These are phyloP conservation scores for Pogonomyrmex californicus DNA, from an alignment of 1,140 invertebrate genomes.

Conservation along the genomic window DNA sequence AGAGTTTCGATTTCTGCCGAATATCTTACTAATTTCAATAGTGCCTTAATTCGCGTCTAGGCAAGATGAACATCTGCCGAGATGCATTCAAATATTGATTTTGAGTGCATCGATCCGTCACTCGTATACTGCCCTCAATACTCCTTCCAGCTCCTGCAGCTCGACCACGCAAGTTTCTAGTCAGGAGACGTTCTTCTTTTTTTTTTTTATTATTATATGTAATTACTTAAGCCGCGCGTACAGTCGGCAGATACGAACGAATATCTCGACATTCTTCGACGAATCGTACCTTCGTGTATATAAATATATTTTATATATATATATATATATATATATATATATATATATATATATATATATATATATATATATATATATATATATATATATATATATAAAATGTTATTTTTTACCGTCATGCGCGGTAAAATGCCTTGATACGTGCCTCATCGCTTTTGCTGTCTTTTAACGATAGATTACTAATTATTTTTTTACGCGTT, in stretches of 20 bases:
- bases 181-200: constrained; percentile 83
- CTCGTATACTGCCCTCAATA: constrained; percentile 82
- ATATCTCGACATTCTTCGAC: constrained; percentile 60
- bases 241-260: constrained; percentile 60
- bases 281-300: constrained; percentile 58
- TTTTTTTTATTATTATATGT: constrained; percentile 66
- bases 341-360: constrained; percentile 48
- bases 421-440: constrained; percentile 43
- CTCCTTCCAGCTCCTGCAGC: constrained; percentile 84
- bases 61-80: constrained; percentile 22
- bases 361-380: too few species aligned
- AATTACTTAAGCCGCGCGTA: constrained; percentile 70
- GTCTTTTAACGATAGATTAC: constrained; percentile 40
- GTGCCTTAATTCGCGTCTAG: constrained; percentile 57
- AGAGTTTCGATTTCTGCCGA: constrained; percentile 15
- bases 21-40: constrained; percentile 38
- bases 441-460: constrained; percentile 43
- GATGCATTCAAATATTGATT: constrained; percentile 43
- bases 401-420: constrained; percentile 58
- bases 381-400: constrained; percentile 18
- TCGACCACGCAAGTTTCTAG: constrained; percentile 85
- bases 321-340: background rate
- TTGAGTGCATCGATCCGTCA: constrained; percentile 45
- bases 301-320: background rate
- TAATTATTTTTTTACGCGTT: constrained; percentile 51